phyloP scores from a whole-genome alignment of 2,888 invertebrate species.

The Neoitamus cyanurus region DNA sequence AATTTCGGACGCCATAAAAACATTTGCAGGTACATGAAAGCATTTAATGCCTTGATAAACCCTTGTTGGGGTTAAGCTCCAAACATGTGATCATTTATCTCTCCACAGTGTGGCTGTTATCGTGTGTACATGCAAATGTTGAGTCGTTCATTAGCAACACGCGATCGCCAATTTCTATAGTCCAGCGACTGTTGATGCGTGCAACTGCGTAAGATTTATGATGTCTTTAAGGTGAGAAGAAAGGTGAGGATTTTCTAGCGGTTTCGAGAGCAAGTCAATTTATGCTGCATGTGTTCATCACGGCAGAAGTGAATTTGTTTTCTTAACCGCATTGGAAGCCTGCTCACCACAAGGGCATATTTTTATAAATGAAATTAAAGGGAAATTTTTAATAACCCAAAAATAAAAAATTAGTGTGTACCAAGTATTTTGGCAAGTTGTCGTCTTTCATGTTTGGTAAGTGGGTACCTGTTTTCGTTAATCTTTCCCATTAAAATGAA shows the following conservation, averaged over 20 bases:
- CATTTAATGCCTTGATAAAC: conserved; percentile 36
- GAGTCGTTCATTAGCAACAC: conserved; percentile 21
- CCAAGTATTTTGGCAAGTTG: too few relatives aligned
- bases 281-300: neutral
- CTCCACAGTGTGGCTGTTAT: conserved; percentile 15
- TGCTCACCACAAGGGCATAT: too few relatives aligned
- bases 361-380: too few relatives aligned
- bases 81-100: conserved; percentile 41
- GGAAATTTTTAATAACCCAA: too few relatives aligned
- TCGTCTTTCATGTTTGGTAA: too few relatives aligned
- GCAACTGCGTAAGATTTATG: conserved; percentile 25
- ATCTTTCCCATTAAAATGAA: too few relatives aligned
- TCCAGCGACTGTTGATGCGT: neutral
- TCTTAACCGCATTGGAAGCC: neutral
- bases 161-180: neutral
- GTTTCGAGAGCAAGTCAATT: neutral
- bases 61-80: conserved; percentile 31
- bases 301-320: neutral
- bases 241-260: neutral
- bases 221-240: neutral
- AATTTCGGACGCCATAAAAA: conserved; percentile 31
- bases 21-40: conserved; percentile 37
- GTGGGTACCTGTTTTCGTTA: too few relatives aligned
- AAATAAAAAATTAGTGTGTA: too few relatives aligned
- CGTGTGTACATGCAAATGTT: conserved; percentile 35